phyloP scores from a whole-genome alignment of 1,140 invertebrate genomes.

The Drosophila kurseongensis region DNA sequence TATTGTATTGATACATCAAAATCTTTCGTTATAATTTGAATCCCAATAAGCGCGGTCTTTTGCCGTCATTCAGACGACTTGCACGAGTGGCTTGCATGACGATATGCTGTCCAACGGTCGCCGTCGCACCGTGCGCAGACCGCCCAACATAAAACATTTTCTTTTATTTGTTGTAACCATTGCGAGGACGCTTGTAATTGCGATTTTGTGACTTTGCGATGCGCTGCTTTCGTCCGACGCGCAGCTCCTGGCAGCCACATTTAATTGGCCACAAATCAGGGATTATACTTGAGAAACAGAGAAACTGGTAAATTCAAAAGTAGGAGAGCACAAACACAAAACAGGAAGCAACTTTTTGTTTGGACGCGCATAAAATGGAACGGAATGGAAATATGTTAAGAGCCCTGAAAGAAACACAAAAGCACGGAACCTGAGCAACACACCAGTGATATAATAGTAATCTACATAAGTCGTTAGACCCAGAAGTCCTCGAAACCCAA shows the following conservation, averaged over 20 bases:
- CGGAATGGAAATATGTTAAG: conserved; percentile 16
- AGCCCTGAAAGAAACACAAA: conserved; percentile 20
- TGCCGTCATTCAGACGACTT: neutral
- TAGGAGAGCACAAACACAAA: neutral
- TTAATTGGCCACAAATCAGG: neutral
- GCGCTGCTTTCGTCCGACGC: conserved; percentile 2
- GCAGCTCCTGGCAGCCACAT: conserved; percentile 9
- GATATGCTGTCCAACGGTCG: conserved; percentile 15
- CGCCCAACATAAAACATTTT: conserved; percentile 56
- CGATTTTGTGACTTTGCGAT: conserved; percentile 18
- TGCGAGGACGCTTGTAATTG: conserved; percentile 53
- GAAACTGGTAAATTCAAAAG: conserved; percentile 15
- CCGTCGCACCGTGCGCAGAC: conserved; percentile 30
- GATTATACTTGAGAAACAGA: conserved; percentile 11
- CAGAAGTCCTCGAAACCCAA: conserved; percentile 2
- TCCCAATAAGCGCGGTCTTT: neutral
- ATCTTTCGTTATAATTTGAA: neutral
- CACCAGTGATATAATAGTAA: conserved; percentile 47
- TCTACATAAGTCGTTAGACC: conserved; percentile 7
- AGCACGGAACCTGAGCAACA: conserved; percentile 42
- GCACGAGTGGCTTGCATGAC: conserved; percentile 6
- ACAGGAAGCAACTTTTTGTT: conserved; percentile 22
- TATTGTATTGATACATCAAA: too few species aligned
- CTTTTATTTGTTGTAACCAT: conserved; percentile 66
- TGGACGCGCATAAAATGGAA: conserved; percentile 27